Conservation (phyloP, 2,797 vertebrate species). For the Echiichthys vipera region DNA sequence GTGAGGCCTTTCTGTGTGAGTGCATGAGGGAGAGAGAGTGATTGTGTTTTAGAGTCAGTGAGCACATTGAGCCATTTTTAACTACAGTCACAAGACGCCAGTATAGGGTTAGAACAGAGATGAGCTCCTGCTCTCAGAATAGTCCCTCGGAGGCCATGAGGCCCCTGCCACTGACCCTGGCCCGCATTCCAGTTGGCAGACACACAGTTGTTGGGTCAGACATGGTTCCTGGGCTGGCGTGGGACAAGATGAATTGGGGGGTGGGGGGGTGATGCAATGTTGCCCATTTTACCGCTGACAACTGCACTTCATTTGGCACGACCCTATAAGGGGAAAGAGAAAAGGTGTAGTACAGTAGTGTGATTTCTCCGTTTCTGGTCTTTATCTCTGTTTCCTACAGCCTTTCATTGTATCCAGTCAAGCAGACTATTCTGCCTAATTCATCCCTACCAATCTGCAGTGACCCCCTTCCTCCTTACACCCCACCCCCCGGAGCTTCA, state of each 20-base stretch:
- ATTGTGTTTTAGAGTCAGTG: constrained; percentile 71
- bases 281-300: constrained; percentile 73
- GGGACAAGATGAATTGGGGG: constrained; percentile 65
- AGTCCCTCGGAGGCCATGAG: constrained; percentile 77
- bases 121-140: constrained; percentile 84
- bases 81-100: constrained; percentile 84
- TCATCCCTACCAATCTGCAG: constrained; percentile 22
- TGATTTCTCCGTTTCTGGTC: constrained; percentile 30
- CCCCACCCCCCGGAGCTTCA: constrained; percentile 76
- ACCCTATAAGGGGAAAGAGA: constrained; percentile 66
- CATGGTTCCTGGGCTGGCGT: constrained; percentile 71
- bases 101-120: constrained; percentile 81
- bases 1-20: constrained; percentile 47
- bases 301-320: constrained; percentile 64
- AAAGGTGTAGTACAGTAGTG: constrained; percentile 30
- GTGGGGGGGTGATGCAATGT: constrained; percentile 68
- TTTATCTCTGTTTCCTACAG: constrained; percentile 1
- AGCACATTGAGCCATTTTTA: constrained; percentile 79
- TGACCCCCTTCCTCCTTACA: constrained; percentile 21
- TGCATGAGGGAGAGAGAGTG: constrained; percentile 23
- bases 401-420: constrained; percentile 8
- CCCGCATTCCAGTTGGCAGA: constrained; percentile 84
- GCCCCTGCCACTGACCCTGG: constrained; percentile 77
- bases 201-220: constrained; percentile 83
- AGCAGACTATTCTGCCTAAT: constrained; percentile 29